A percentile compares a stretch with the other conserved stretches of the same genome.
Conservation (phyloP, 2,113 vertebrate species). For the Morone chrysops region DNA sequence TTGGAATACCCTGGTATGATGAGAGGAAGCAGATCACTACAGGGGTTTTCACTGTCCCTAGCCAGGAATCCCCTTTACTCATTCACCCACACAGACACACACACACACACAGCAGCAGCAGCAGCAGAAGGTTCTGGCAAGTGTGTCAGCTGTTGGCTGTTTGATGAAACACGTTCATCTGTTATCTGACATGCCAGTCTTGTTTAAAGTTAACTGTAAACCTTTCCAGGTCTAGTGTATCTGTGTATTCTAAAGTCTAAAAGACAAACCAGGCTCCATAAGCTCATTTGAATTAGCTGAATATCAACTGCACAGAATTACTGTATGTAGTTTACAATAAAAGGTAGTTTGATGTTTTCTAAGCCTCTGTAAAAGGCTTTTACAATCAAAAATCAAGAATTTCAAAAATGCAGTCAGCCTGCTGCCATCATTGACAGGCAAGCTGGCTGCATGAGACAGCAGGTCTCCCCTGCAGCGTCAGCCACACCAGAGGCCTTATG, state of each 20-base stretch:
- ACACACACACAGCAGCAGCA: slow-evolving; percentile 6
- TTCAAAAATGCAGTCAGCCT: slow-evolving; percentile 7
- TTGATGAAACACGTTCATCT: slow-evolving; percentile 29
- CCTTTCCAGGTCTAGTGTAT: background rate
- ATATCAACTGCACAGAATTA: background rate
- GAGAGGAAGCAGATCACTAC: background rate
- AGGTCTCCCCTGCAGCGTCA: slow-evolving; percentile 22
- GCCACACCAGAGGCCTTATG: slow-evolving; percentile 32
- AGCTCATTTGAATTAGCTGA: background rate
- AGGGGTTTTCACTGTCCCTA: slow-evolving; percentile 12
- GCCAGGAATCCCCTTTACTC: slow-evolving; percentile 26
- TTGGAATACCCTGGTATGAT: background rate
- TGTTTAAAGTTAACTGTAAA: slow-evolving; percentile 19
- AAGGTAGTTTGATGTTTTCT: background rate
- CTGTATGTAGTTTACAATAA: background rate
- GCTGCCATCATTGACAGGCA: slow-evolving; percentile 11
- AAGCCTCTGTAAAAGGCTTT: background rate
- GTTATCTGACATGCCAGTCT: slow-evolving; percentile 30
- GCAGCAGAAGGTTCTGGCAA: slow-evolving; percentile 28
- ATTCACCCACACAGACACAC: slow-evolving; percentile 10
- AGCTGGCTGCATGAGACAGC: slow-evolving; percentile 27
- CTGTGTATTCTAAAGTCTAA: background rate
- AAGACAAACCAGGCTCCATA: background rate
- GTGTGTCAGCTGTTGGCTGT: slow-evolving; percentile 26
- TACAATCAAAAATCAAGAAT: background rate